Evolutionary conservation across 2,113 vertebrate species (phyloP), one percentile per base, ranked within the genome.

Genomic region (Hyla sarda): DNA sequence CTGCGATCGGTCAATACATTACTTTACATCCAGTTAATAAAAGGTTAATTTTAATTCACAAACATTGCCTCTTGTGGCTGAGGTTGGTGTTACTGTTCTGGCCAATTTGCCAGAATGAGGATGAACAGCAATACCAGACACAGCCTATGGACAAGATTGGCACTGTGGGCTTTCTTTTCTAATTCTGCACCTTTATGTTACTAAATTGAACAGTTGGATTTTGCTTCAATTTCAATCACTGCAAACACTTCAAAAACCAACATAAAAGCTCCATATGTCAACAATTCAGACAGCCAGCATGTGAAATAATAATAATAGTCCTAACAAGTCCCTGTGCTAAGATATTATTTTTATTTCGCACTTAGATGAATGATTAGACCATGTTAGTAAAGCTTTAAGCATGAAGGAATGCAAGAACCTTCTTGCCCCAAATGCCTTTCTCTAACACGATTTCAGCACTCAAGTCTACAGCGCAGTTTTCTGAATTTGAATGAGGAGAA

Each of bases 281-380:
- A 79, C 67, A 32, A 71, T 52, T 85, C 60, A 79, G 74, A 54
- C 28, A 32, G 28, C 56, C n/a, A 65, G 62, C 65, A 69, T 69
- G 69, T 67, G 74, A 48, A 69, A 78, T 62, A 60, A 60, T 84
- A 56, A 76, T 72, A 47, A 28, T 71, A 37, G 32, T 71, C 34
- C 32, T 62, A 47, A 75, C 71, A 74, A 84, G 52, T 75, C 82
- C 72, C 82, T 30, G 72, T 47, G 71, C 72, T 60, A 21, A 11
- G 56, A 65, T 81, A 28, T 21, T 48, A 74, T 45, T 84, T 75
- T 60, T 30, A 47, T 76, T 84, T 37, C 52, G 6, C 58, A 72
- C 52, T 75, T 41, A 84, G 82, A 75, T 84, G 82, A 76, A 84
- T 73, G 71, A 84, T 84, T 84, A 84, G 72, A 76, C 71, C 72